These are phyloP conservation scores for Siniperca undulata DNA, from an alignment of 2,797 vertebrate species.

Conservation along the genomic window DNA sequence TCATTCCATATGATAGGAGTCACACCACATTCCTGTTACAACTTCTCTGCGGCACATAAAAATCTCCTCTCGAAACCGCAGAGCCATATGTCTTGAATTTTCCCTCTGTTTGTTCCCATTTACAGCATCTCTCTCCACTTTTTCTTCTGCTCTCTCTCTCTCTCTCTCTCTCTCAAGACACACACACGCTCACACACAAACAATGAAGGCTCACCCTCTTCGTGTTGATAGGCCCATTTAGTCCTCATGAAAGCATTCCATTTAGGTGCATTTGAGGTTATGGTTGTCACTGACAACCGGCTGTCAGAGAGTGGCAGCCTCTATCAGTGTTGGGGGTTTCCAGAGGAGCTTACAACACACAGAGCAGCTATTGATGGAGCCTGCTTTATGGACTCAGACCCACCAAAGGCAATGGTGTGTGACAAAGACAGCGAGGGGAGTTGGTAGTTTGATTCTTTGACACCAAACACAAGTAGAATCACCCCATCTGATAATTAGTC, in stretches of 20 bases:
- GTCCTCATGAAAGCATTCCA: constrained; percentile 80
- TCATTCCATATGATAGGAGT: constrained; percentile 82
- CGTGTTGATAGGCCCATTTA: constrained; percentile 78
- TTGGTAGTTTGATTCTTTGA: constrained; percentile 43
- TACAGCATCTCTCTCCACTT: constrained; percentile 75
- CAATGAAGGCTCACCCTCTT: constrained; percentile 40
- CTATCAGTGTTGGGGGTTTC: constrained; percentile 84
- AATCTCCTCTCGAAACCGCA: constrained; percentile 81
- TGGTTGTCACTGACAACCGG: constrained; percentile 90
- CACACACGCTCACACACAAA: constrained; percentile 32
- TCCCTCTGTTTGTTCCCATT: constrained; percentile 83
- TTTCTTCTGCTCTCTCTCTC: constrained; percentile 42
- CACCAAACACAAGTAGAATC: constrained; percentile 19
- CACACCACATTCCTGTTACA: constrained; percentile 83
- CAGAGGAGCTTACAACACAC: constrained; percentile 60
- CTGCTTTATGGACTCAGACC: constrained; percentile 64
- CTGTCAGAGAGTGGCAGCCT: constrained; percentile 85
- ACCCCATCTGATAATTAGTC: constrained; percentile 4
- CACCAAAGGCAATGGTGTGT: constrained; percentile 55
- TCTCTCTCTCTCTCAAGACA: neutral
- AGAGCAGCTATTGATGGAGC: constrained; percentile 74
- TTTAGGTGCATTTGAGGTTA: constrained; percentile 83
- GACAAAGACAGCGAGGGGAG: constrained; percentile 56
- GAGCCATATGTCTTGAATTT: constrained; percentile 85
- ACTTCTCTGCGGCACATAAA: constrained; percentile 79